Evolutionary conservation across 2,797 vertebrate genomes (phyloP).

Genomic region (Pipistrellus pygmaeus): DNA sequence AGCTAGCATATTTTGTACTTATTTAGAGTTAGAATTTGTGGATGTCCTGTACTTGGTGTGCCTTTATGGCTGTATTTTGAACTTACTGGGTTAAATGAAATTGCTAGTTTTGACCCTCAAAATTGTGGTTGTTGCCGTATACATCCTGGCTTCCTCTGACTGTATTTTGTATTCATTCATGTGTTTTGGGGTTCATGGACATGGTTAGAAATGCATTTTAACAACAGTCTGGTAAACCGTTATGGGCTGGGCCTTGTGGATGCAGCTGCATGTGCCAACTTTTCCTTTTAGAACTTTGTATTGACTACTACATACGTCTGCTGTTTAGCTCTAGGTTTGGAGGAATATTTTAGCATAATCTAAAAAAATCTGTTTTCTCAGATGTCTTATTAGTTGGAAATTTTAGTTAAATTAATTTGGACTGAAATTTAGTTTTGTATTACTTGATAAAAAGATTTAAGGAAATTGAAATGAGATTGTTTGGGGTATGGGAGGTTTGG

Average conservation of each 20-base stretch:
- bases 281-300: background rate
- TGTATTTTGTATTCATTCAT: background rate
- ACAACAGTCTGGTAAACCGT: background rate
- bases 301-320: background rate
- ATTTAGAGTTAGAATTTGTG: constrained; percentile 30
- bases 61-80: background rate
- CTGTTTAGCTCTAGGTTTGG: background rate
- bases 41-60: background rate
- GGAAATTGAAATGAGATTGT: background rate
- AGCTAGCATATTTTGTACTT: background rate
- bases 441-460: background rate
- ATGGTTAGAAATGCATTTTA: background rate
- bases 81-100: background rate
- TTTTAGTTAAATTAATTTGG: constrained; percentile 15
- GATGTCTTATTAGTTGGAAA: background rate
- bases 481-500: background rate
- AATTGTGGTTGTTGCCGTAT: background rate
- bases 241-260: background rate
- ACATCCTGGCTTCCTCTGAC: background rate
- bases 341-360: background rate
- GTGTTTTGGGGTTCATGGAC: background rate
- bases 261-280: background rate
- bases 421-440: constrained; percentile 17
- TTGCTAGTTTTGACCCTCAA: background rate
- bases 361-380: background rate